Evolutionary conservation across 1,140 invertebrate genomes (phyloP).

Genomic region (Pogonomyrmex californicus): DNA sequence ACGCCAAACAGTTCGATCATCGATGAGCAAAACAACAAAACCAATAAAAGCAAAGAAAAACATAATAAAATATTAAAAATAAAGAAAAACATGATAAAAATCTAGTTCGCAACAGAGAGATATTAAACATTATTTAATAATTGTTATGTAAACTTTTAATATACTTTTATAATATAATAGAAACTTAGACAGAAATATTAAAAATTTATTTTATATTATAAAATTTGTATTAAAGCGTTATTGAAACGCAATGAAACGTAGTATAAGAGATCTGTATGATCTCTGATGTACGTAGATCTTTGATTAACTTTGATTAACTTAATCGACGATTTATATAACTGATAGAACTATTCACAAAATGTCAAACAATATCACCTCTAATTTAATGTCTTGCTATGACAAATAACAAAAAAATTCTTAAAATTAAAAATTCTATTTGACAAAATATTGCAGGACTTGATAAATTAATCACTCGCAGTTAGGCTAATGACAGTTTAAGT

Average conservation of each 20-base stretch:
- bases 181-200: neutral
- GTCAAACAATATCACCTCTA: neutral
- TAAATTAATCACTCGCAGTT: neutral
- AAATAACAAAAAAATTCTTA: neutral
- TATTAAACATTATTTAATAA: neutral
- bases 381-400: too few relatives aligned
- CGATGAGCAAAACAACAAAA: neutral
- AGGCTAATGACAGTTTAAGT: neutral
- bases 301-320: slow-evolving; percentile 16
- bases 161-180: neutral
- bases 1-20: slow-evolving; percentile 29
- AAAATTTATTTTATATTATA: too few relatives aligned
- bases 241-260: neutral
- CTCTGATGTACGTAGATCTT: neutral
- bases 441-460: neutral
- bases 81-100: neutral
- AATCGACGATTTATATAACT: neutral
- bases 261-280: too few relatives aligned
- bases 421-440: neutral
- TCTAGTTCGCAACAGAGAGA: neutral
- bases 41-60: neutral
- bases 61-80: neutral
- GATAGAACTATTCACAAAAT: neutral
- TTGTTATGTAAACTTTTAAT: neutral
- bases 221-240: neutral